phyloP scores from a whole-genome alignment of 1,140 invertebrate species.

The Nomia melanderi region DNA sequence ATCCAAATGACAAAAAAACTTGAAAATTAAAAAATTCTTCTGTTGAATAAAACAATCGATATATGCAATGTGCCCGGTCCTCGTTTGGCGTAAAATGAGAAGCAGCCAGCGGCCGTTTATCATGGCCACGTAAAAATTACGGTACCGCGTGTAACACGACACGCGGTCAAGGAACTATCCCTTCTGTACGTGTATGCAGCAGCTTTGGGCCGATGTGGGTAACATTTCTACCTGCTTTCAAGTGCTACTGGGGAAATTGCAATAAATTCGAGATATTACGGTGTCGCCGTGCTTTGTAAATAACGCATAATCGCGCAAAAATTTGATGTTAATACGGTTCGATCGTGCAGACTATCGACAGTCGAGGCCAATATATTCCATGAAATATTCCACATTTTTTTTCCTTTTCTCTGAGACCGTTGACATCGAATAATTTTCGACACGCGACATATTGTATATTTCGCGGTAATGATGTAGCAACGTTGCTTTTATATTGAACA shows the following conservation, averaged over 20 bases:
- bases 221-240: background rate
- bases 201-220: background rate
- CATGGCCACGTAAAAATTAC: slow-evolving; percentile 13
- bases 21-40: background rate
- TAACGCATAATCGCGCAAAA: slow-evolving; percentile 20
- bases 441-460: slow-evolving; percentile 30
- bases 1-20: no score
- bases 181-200: background rate
- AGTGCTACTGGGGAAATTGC: background rate
- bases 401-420: slow-evolving; percentile 1
- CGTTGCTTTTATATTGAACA: no score
- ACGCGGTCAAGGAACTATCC: background rate
- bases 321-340: slow-evolving; percentile 40
- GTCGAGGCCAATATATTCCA: background rate
- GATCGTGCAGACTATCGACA: slow-evolving; percentile 7
- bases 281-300: slow-evolving; percentile 1
- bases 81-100: slow-evolving; percentile 2
- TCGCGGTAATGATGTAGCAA: slow-evolving; percentile 22
- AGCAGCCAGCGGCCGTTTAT: slow-evolving; percentile 8
- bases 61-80: background rate
- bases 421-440: slow-evolving; percentile 30
- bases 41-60: background rate
- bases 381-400: slow-evolving; percentile 1
- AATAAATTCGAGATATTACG: slow-evolving; percentile 33
- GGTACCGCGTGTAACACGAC: background rate